These are phyloP conservation scores for Eudemis profundana DNA, from an alignment of 2,888 invertebrate genomes.

Conservation along the genomic window DNA sequence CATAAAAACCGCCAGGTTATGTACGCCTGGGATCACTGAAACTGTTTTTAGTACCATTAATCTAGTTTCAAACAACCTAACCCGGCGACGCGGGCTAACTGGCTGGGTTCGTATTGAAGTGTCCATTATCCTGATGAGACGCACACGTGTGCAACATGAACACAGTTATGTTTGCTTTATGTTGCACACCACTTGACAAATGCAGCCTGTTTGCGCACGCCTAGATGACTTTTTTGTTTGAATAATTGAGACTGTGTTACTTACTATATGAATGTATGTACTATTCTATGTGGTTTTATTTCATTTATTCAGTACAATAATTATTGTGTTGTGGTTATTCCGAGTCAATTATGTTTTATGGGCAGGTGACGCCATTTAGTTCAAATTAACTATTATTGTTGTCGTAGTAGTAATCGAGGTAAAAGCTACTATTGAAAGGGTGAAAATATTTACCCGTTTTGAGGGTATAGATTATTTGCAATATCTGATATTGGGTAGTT, in stretches of 20 bases:
- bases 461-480: too few relatives aligned
- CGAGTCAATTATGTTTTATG: constrained; percentile 34
- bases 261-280: constrained; percentile 18
- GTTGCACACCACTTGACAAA: constrained; percentile 38
- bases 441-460: too few relatives aligned
- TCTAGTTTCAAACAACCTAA: constrained; percentile 47
- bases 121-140: constrained; percentile 75
- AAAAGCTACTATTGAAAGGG: too few relatives aligned
- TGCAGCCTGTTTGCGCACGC: constrained; percentile 34
- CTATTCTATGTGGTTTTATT: too few relatives aligned
- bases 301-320: too few relatives aligned
- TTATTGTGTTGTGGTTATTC: constrained; percentile 11
- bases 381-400: neutral
- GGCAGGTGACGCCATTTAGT: constrained; percentile 8
- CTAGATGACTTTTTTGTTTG: constrained; percentile 39
- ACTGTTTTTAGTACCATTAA: neutral
- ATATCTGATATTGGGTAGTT: too few relatives aligned
- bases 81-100: constrained; percentile 56
- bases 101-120: constrained; percentile 63
- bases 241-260: constrained; percentile 33
- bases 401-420: too few relatives aligned
- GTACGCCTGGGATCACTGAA: too few relatives aligned
- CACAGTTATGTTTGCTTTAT: too few relatives aligned
- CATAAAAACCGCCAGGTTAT: too few relatives aligned
- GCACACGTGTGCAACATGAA: constrained; percentile 56